Evolutionary conservation across 1,140 invertebrate genomes (phyloP), one percentile per base, ranked within the genome.

Genomic region (Brachionus paranguensis): DNA sequence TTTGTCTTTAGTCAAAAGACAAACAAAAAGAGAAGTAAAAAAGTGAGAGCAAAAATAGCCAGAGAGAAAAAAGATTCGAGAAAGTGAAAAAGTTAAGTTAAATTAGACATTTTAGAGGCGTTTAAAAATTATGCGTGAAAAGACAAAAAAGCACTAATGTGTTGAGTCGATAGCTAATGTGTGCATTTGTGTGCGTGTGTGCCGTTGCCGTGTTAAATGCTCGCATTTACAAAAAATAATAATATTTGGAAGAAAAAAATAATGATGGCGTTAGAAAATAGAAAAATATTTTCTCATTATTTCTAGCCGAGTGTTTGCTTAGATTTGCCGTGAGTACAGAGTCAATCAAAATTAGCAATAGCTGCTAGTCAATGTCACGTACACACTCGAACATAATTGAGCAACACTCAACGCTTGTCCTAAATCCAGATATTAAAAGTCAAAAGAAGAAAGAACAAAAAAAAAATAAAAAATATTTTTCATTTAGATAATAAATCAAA

Each of bases 241-340:
- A 29, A 68, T 68, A 41, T 68, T 68, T 29, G 10, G 11, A 68
- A 60, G 33, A 37, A 20, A 60, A 55, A 33, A 68, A 68, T 68
- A 68, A 68, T 68, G 33, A 68, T 68, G 65, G 65, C 65, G 65
- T 68, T 68, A 68, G 65, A 68, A 68, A 68, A 68, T 37, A 4
- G 3, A 24, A 27, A 17, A 33, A 29, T 37, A n/a, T 33, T 14
- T 68, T 29, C 33, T 68, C n/a, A n/a, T 64, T 64, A 10, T 64
- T 64, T n/a, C 27, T 20, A 24, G 17, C 12, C 27, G 17, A 29
- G 27, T 64, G 55, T 68, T 68, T 41, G 65, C 33, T 33, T 41
- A 68, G 27, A 11, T 29, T 17, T 68, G 65, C 24, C 33, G 27
- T 41, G 65, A 33, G 65, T 68, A 10, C 10, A 33, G 2, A 33